Base-by-base conservation (phyloP, 1,140 invertebrate genomes). In the Vanessa atalanta region DNA sequence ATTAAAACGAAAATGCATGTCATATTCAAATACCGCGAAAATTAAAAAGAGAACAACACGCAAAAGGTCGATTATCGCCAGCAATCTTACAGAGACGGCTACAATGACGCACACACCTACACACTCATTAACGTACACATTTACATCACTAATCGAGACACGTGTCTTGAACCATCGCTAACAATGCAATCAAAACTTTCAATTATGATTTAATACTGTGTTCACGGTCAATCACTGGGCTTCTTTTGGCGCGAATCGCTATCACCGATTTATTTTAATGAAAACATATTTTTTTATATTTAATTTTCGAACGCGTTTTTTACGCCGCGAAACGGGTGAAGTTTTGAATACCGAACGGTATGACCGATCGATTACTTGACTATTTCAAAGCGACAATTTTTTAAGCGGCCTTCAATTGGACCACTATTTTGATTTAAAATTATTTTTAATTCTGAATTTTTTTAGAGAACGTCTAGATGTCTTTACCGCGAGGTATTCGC, bases 401-500 rank as follows among this genome's bases (percentile, higher is more conserved):
- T 80, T 63, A 67, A 70, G 47, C 55, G 64, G n/a, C 51, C 50
- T 8, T 43, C 14, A 65, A 73, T 37, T 57, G 50, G 71, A 53
- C 50, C 53, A 20, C 53, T 20, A 11, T 80, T 80, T 76, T 75
- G 51, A 80, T 84, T 86, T 84, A 72, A 74, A 76, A 69, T 76
- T 72, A 57, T 57, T 84, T 84, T 73, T 70, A 71, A 75, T 76
- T 80, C 77, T 79, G 76, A 85, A 86, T 43, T 57, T 55, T 88
- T 88, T 86, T 85, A 82, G 83, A 83, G 84, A 88, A 86, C 88
- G 88, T 81, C 79, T 86, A 92, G 88, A 88, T 89, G 90, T 92
- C 89, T 93, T 93, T 93, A 93, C 91, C 91, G 91, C 91, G 91
- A 93, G 91, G 91, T 93, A 91, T 93, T 90, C 91, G 91, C 91